phyloP scores from a whole-genome alignment of 2,797 vertebrate genomes.

The Typhlichthys subterraneus region DNA sequence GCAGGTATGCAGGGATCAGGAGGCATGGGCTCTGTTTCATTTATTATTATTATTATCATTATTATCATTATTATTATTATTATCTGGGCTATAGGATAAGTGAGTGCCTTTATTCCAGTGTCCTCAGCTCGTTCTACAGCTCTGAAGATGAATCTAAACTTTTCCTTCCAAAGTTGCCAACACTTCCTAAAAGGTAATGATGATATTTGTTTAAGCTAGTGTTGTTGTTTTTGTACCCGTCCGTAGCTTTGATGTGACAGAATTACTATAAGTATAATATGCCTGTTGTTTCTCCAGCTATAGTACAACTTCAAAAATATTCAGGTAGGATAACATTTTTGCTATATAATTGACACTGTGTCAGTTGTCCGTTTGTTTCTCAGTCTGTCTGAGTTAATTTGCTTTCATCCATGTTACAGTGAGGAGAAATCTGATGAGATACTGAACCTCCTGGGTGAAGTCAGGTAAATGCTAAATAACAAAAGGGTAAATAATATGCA shows the following conservation, averaged over 20 bases:
- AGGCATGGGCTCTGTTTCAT: not conserved
- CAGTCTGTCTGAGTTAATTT: not conserved
- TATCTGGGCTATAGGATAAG: not conserved
- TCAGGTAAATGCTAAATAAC: constrained; percentile 79
- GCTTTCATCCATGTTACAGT: constrained; percentile 73
- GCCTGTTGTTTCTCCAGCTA: constrained; percentile 80
- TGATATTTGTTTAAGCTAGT: not conserved
- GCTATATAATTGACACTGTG: not conserved
- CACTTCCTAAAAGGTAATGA: constrained; percentile 92
- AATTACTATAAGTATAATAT: constrained; percentile 4
- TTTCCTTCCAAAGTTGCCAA: constrained; percentile 92
- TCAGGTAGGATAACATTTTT: constrained; percentile 81
- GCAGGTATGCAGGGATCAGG: constrained; percentile 74
- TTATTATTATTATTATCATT: no score
- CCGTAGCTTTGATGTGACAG: not conserved
- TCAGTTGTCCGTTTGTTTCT: constrained; percentile 7
- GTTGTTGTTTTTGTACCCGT: not conserved
- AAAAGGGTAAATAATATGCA: no score
- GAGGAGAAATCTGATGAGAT: constrained; percentile 99
- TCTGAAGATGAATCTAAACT: constrained; percentile 93
- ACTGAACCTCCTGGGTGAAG: constrained; percentile 94
- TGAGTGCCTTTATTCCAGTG: constrained; percentile 71
- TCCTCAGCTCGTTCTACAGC: constrained; percentile 88
- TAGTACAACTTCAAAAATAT: constrained; percentile 95
- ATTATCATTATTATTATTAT: not conserved